phyloP scores from a whole-genome alignment of 2,797 vertebrate species.

The Tolypeutes matacus region DNA sequence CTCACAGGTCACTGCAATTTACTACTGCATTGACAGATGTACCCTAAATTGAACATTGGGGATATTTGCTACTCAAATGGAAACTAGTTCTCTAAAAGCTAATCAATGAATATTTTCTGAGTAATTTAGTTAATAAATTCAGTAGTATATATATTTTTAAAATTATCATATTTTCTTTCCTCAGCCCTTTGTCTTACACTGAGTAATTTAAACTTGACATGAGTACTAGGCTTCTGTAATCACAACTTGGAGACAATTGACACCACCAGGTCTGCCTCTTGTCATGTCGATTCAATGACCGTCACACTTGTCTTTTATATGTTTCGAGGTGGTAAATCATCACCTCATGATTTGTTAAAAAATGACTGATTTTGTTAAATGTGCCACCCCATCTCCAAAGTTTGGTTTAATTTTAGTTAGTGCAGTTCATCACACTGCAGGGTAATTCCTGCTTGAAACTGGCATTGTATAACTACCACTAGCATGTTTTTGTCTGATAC shows the following conservation, averaged over 20 bases:
- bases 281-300: neutral
- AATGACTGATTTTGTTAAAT: conserved; percentile 82
- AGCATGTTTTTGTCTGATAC: too few relatives aligned
- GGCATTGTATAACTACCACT: conserved; percentile 55
- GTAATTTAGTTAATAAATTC: neutral
- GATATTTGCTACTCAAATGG: neutral
- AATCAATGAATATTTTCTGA: neutral
- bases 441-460: conserved; percentile 77
- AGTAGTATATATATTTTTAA: neutral
- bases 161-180: neutral
- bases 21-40: neutral
- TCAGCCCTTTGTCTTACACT: neutral
- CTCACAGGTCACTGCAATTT: neutral
- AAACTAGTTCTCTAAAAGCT: neutral
- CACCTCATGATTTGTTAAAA: conserved; percentile 62
- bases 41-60: neutral
- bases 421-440: conserved; percentile 60
- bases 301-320: conserved; percentile 46
- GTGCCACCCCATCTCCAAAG: conserved; percentile 72
- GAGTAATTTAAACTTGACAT: neutral
- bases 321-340: conserved; percentile 65
- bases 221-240: neutral
- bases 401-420: conserved; percentile 77
- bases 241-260: neutral
- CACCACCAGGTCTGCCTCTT: neutral